A percentile compares a stretch with the other conserved stretches of the same genome.
These are phyloP conservation scores for Eilema caniola DNA, from an alignment of 2,888 invertebrate genomes.

Conservation along the genomic window DNA sequence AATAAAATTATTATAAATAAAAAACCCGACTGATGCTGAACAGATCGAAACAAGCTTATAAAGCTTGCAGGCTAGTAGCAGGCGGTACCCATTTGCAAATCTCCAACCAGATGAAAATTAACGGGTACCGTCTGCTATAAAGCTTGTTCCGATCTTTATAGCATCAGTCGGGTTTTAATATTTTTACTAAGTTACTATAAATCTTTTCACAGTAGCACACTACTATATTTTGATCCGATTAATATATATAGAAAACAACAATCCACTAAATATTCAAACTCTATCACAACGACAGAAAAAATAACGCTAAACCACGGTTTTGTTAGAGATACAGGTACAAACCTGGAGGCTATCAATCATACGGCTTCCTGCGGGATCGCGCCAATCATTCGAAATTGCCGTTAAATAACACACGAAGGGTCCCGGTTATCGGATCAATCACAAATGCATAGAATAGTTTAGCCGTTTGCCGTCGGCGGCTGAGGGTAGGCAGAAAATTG, in stretches of 20 bases:
- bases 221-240: background rate
- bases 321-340: constrained; percentile 46
- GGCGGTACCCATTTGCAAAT: too few species aligned
- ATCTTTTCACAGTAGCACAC: background rate
- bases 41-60: too few species aligned
- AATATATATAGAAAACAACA: background rate
- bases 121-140: too few species aligned
- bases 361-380: constrained; percentile 45
- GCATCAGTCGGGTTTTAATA: too few species aligned
- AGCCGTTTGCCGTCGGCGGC: constrained; percentile 50
- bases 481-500: constrained; percentile 28
- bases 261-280: constrained; percentile 6
- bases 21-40: too few species aligned
- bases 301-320: constrained; percentile 38
- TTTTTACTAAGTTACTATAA: too few species aligned
- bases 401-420: constrained; percentile 63
- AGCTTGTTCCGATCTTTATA: too few species aligned
- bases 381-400: constrained; percentile 59
- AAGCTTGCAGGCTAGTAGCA: too few species aligned
- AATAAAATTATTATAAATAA: too few species aligned
- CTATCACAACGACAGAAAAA: constrained; percentile 17
- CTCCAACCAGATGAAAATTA: too few species aligned
- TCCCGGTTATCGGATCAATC: constrained; percentile 72
- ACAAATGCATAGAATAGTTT: constrained; percentile 79
- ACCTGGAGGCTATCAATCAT: constrained; percentile 50